phyloP scores from a whole-genome alignment of 2,113 vertebrate species.

The Indri indri region DNA sequence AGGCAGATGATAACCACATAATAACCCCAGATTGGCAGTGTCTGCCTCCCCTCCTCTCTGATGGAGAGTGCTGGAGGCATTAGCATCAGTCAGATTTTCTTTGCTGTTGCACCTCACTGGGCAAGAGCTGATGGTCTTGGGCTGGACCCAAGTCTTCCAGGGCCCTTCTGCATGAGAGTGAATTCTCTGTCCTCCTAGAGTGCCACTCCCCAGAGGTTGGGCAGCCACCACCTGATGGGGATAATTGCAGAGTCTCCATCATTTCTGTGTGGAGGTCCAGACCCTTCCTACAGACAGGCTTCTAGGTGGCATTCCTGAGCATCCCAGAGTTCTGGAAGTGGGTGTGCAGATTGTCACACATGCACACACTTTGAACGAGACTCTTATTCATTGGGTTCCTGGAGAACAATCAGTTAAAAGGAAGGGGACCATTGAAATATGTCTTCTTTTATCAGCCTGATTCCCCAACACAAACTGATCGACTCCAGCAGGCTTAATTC shows the following conservation, averaged over 20 bases:
- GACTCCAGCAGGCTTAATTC: conserved; percentile 80
- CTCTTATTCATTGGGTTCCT: background rate
- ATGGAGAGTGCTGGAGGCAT: no score
- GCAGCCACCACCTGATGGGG: no score
- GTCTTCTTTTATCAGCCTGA: conserved; percentile 60
- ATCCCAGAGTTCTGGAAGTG: background rate
- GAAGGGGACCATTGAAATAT: background rate
- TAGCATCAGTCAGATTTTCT: background rate
- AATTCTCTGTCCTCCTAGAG: background rate
- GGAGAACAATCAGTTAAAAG: conserved; percentile 51
- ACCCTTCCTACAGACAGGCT: background rate
- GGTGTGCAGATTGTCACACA: background rate
- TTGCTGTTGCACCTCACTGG: background rate
- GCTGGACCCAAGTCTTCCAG: background rate
- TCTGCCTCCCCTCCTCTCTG: background rate
- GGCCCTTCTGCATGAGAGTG: background rate
- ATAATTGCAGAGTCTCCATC: background rate
- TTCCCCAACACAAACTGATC: conserved; percentile 74
- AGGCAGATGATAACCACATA: background rate
- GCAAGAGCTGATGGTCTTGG: background rate
- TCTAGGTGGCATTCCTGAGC: background rate
- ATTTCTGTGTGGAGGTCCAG: background rate
- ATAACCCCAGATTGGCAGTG: background rate
- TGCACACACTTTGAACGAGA: background rate
- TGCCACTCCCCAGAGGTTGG: background rate